These are phyloP conservation scores for Myripristis jacobus DNA, from an alignment of 2,797 vertebrate species.

Conservation along the genomic window DNA sequence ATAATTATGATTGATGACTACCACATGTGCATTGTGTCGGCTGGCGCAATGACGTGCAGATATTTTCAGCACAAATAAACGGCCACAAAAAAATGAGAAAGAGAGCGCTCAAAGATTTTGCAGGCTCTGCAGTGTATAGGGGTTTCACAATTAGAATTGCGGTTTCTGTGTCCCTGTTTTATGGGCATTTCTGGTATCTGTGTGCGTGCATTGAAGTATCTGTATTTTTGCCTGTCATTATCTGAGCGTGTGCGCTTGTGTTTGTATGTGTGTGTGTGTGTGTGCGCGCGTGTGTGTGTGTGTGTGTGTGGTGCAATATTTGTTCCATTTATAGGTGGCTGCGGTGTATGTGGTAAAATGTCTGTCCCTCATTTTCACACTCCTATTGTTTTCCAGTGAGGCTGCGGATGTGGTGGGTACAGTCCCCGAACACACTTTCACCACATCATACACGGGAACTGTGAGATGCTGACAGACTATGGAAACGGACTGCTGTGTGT, in stretches of 20 bases:
- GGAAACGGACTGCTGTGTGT: conserved; percentile 41
- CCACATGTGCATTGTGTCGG: conserved; percentile 83
- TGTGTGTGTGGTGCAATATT: conserved; percentile 42
- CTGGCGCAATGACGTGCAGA: conserved; percentile 76
- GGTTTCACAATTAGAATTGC: conserved; percentile 59
- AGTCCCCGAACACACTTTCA: conserved; percentile 52
- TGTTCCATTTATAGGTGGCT: conserved; percentile 72
- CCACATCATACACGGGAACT: conserved; percentile 64
- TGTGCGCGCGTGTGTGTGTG: conserved; percentile 49
- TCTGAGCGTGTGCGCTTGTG: conserved; percentile 6
- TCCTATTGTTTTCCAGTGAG: conserved; percentile 73
- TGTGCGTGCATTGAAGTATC: no score
- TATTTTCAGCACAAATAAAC: conserved; percentile 81
- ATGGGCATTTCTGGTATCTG: conserved; percentile 42
- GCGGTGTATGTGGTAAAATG: conserved; percentile 73
- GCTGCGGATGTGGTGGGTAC: conserved; percentile 70
- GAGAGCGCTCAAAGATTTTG: conserved; percentile 56
- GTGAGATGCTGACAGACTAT: conserved; percentile 25
- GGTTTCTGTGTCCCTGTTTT: conserved; percentile 58
- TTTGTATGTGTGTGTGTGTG: conserved; percentile 44
- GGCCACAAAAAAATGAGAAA: conserved; percentile 63
- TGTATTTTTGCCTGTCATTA: no score
- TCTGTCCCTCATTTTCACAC: conserved; percentile 77
- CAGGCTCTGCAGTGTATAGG: conserved; percentile 43
- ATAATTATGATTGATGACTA: conserved; percentile 87